These are phyloP conservation scores for Sipunculus nudus DNA, from an alignment of 2,888 invertebrate species.

Conservation along the genomic window DNA sequence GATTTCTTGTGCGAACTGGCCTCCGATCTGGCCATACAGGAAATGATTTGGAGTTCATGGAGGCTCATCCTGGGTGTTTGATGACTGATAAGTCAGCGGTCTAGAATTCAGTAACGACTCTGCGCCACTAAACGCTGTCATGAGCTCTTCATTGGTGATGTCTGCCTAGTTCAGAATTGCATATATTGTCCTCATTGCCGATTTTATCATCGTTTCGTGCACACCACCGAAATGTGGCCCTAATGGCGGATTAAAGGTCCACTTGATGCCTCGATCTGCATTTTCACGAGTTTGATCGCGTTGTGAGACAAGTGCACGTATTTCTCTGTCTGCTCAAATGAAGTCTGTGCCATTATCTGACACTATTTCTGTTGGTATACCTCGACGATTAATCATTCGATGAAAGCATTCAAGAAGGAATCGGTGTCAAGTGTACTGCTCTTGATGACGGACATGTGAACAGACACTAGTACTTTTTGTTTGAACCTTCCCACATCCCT, in stretches of 20 bases:
- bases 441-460: neutral
- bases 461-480: neutral
- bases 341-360: neutral
- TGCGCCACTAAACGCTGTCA: neutral
- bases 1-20: neutral
- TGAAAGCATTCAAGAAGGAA: neutral
- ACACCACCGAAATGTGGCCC: neutral
- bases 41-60: too few species aligned
- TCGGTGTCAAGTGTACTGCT: neutral
- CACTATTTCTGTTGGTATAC: neutral
- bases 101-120: neutral
- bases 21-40: too few species aligned
- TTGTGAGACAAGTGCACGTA: neutral
- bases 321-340: neutral
- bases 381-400: neutral
- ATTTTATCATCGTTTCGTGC: neutral
- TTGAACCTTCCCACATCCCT: neutral
- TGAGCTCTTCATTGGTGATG: neutral
- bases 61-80: too few species aligned
- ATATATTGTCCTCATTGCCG: neutral
- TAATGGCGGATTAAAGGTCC: neutral
- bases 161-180: neutral
- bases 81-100: neutral
- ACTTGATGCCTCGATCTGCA: neutral
- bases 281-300: neutral